Base-by-base conservation (phyloP, 2,888 invertebrate species). In the Lasioglossum oenotherae region DNA sequence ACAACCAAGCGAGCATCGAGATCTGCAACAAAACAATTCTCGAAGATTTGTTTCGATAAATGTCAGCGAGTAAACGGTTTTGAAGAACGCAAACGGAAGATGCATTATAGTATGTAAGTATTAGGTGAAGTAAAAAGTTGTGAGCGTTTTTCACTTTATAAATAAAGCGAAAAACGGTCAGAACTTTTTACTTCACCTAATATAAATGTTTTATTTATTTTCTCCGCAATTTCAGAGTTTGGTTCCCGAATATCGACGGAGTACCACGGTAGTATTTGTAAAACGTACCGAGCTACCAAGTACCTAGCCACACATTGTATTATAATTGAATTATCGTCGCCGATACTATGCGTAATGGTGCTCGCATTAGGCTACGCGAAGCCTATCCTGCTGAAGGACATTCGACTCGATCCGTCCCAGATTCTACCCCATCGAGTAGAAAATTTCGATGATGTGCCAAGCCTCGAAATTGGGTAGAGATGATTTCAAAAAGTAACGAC, bases 1-100 rank as follows among this genome's bases (percentile, higher is more conserved):
- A 81, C 31, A 64, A 64, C 64, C 16, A 16, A 64, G 67, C 78
- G 71, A 69, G 10, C 19, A n/a, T 35, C 23, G 41, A 60, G 31
- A 8, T 41, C 31, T n/a, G 46, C 23, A 35, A 10, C 19, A 2
- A 57, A 41, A 69, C 19, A 31, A 31, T 31, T 64, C 31, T 64
- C 27, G 16, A 23, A 53, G 23, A 53, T 53, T 2, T 53, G 53
- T n/a, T 53, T 53, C 8, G 23, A n/a, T n/a, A 23, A 53, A 10
- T 53, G 53, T 53, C n/a, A 10, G 10, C 53, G 23, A 10, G 8
- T 23, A 19, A 49, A 49, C 49, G 5, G 19, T 49, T 5, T 49
- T 2, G 49, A 19, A 4, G 49, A 19, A 49, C 19, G 49, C 5
- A 6, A 49, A 5, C 6, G 6, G 19, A 49, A 5, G 16, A 16